Evolutionary conservation across 2,797 vertebrate genomes (phyloP), one percentile per base, ranked within the genome.

Genomic region (Cossypha niveicapilla): DNA sequence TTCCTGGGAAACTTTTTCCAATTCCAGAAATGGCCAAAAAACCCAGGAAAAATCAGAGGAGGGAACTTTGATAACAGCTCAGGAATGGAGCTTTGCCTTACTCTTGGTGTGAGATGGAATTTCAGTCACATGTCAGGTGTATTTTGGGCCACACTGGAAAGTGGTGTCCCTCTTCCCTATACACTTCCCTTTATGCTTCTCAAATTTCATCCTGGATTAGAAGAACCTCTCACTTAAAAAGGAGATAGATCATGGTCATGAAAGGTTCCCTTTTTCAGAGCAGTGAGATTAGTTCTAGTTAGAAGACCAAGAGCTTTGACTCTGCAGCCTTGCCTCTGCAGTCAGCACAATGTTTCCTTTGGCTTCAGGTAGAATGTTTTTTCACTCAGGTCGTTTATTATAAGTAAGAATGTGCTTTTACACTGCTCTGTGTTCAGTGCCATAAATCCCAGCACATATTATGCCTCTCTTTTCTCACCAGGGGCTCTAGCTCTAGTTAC

Each of bases 331-430:
- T 86, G 76, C 62, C 42, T 90, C 57, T 42, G 34, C 87, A 90
- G 53, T 84, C 70, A 81, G 66, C 37, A 53, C 53, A 71, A 50
- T 90, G 62, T 96, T 91, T 91, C 92, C 78, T 42, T 92, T 94
- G 90, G 90, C 84, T 89, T 83, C 92, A 91, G 87, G 93, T 94
- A 85, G 74, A 89, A 60, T 82, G 57, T 54, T 93, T 93, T 86
- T 89, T 89, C 8, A 2, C 57, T 89, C 92, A 74, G 68, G 91
- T 84, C 25, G 0, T 95, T 93, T 61, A 74, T 94, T 80, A 30
- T 30, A 74, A 96, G 35, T 56, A 34, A 87, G 81, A 94, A 91
- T 57, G 87, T 83, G 89, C 81, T 96, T 95, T 90, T 91, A 93
- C 79, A 72, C 68, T 24, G 57, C 39, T 67, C 57, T 57, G 23